Base-by-base conservation (phyloP, 1,140 invertebrate species). In the Chlorops oryzae region DNA sequence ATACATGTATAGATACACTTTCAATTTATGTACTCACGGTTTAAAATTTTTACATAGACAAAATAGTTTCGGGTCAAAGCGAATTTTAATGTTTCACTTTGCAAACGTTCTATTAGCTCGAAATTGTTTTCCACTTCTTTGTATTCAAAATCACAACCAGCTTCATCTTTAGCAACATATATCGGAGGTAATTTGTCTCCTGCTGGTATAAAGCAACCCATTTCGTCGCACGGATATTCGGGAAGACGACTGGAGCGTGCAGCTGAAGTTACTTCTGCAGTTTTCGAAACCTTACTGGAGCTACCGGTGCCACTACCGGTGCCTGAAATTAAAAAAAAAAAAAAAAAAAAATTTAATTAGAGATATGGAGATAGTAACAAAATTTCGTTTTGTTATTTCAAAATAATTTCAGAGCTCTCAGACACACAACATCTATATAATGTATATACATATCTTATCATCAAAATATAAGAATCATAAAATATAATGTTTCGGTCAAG, bases 51-150 rank as follows among this genome's bases (percentile, higher is more conserved):
- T 4, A 89, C 83, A 48, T 80, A 78, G 5, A 90, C 83, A 70
- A 81, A 82, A 5, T 92, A 78, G 74, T 91, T 91, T 49, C 81
- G 80, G 62, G 87, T 86, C 3, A 92, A 68, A n/a, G 84, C 85
- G 75, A 90, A 92, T 65, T 81, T 83, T 20, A 89, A 74, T 52
- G 83, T 78, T 49, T 82, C 79, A n/a, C 76, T 77, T 60, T 77
- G 77, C 44, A 83, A 52, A 22, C 75, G 75, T 47, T 77, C 69
- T 3, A 80, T 73, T 0, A 81, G 70, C 9, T 65, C 66, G 4
- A 52, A 59, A 55, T 76, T 73, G 43, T 82, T 81, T 25, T 61
- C 61, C 45, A 78, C 77, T 47, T 80, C 77, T 42, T 78, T 76
- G 57, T 81, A 82, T 2, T 76, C 74, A 35, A 78, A 75, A 66